Base-by-base conservation (phyloP, 2,113 vertebrate genomes). In the Osmerus mordax region DNA sequence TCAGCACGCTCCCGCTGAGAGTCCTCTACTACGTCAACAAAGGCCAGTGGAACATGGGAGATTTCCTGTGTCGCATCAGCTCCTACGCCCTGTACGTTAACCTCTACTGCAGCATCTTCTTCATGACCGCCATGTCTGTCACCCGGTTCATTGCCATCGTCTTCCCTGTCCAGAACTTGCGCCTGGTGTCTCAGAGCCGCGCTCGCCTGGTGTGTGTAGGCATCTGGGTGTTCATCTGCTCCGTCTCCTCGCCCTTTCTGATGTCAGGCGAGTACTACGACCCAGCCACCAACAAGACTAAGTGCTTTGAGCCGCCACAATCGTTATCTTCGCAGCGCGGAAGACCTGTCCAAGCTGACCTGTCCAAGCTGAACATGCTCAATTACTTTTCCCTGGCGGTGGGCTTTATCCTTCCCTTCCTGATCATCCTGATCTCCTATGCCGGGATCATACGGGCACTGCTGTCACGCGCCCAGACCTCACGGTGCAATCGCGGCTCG, bases 101-200 rank as follows among this genome's bases (percentile, higher is more conserved):
- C 89, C 93, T 99, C 73, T 99, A 99, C 51, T 96, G 96, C 78
- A 97, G 97, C 81, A 96, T 99, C 69, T 96, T 96, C 59, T 96
- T 99, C 86, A 95, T 99, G 96, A 95, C 94, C 0, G 97, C 94
- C 3, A 98, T 99, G 96, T 99, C 97, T 28, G 87, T 97, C 84
- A 96, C 95, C 0, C 94, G 97, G 0, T 99, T 97, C 79, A 69
- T 98, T 18, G 97, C 97, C 78, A 97, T 99, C 0, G 96, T 98
- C 25, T 98, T 93, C 72, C 97, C 97, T 0, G 94, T 99, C 21
- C 91, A 91, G 80, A 96, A 96, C 82, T 84, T 98, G 66, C 89
- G 77, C 4, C 69, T 97, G 75, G 90, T 92, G 23, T 94, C 94
- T 0, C 89, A 91, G 83, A 91, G 70, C 76, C 94, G 93, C 63